A percentile compares a stretch with the other conserved stretches of the same genome.
Conservation (phyloP, 2,797 vertebrate species). For the Cheirogaleus major region DNA sequence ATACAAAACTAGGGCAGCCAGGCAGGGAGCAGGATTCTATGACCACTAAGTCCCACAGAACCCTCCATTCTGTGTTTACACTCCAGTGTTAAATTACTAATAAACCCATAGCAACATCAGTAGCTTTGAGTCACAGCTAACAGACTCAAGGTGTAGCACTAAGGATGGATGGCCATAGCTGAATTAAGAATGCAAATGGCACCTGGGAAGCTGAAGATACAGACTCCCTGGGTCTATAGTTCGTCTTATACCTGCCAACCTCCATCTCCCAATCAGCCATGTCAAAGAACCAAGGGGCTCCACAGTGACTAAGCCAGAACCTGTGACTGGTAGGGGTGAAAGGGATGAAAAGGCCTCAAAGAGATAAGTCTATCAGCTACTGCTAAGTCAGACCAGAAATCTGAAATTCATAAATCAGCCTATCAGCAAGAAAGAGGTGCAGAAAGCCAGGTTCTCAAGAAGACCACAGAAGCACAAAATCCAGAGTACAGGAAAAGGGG, state of each 20-base stretch:
- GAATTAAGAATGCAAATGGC: background rate
- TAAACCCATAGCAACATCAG: background rate
- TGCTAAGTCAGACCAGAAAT: background rate
- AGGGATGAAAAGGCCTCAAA: background rate
- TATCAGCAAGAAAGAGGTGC: background rate
- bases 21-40: background rate
- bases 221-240: background rate
- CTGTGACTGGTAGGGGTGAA: background rate
- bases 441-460: background rate
- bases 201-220: background rate
- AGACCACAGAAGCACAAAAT: conserved; percentile 3
- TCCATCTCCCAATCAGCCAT: background rate
- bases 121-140: background rate
- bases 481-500: background rate
- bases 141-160: background rate
- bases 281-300: background rate
- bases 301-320: background rate
- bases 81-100: background rate
- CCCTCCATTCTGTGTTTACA: background rate
- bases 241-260: background rate
- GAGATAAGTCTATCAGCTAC: background rate
- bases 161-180: background rate
- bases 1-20: background rate
- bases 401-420: background rate
- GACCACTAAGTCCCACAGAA: background rate